phyloP scores from a whole-genome alignment of 2,888 invertebrate species.

The Masnerella sp. region DNA sequence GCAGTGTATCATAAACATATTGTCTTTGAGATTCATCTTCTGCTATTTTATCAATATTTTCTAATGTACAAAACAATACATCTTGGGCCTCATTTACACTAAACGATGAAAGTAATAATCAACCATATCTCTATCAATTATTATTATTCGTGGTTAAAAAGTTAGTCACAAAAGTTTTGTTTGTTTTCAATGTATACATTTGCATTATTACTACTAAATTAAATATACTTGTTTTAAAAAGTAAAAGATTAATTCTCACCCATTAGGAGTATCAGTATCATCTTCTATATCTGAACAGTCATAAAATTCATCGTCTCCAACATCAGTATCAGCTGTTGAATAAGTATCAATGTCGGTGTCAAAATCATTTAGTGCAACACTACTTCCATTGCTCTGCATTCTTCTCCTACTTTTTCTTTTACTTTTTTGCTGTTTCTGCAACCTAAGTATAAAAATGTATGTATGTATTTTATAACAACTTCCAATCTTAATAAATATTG shows the following conservation, averaged over 20 bases:
- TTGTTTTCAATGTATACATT: no score
- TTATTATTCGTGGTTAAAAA: no score
- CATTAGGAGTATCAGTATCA: constrained; percentile 66
- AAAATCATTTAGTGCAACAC: constrained; percentile 66
- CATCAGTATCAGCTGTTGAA: constrained; percentile 72
- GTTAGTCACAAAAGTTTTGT: no score
- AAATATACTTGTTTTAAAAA: no score
- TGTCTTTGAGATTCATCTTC: constrained; percentile 62
- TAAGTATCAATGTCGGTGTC: constrained; percentile 72
- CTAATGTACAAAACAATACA: constrained; percentile 65
- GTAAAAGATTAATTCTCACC: constrained; percentile 65
- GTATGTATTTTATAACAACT: no score
- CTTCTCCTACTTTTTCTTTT: constrained; percentile 67
- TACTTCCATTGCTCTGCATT: constrained; percentile 65
- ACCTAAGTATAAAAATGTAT: constrained; percentile 64
- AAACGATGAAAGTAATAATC: constrained; percentile 74
- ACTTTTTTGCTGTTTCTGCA: constrained; percentile 68
- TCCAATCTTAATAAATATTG: not conserved
- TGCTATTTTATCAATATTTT: constrained; percentile 65
- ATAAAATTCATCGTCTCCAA: constrained; percentile 74
- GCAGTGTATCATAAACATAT: constrained; percentile 66
- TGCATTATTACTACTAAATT: no score
- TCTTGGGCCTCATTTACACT: constrained; percentile 70
- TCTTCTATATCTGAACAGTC: constrained; percentile 74
- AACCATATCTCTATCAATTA: constrained; percentile 11